Evolutionary conservation across 2,113 vertebrate genomes (phyloP).

Genomic region (Vanacampus margaritifer): DNA sequence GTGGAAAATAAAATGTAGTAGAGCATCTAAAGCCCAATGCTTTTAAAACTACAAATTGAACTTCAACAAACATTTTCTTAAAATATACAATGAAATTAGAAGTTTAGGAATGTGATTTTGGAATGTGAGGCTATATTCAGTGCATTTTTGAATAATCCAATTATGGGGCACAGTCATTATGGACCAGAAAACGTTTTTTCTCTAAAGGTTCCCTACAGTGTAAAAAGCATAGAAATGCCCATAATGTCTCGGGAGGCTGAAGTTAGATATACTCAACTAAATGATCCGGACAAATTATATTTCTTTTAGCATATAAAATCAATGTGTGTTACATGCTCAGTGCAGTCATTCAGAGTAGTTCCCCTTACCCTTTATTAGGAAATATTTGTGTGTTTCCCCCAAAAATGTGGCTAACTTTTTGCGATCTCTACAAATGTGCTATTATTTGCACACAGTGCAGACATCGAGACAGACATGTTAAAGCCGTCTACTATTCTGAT

Average conservation of each 20-base stretch:
- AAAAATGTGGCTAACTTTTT: neutral
- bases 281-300: neutral
- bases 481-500: neutral
- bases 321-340: neutral
- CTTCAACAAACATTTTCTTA: too few relatives aligned
- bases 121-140: too few relatives aligned
- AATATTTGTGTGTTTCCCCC: neutral
- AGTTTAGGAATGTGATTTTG: too few relatives aligned
- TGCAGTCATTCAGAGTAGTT: neutral
- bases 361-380: neutral
- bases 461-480: neutral
- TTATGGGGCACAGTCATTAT: too few relatives aligned
- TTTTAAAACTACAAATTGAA: neutral
- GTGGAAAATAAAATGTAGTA: conserved; percentile 2
- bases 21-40: neutral
- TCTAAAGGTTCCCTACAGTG: too few relatives aligned
- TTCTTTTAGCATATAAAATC: neutral
- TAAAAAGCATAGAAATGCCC: too few relatives aligned
- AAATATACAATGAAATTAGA: too few relatives aligned
- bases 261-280: neutral
- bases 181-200: too few relatives aligned
- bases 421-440: neutral
- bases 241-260: too few relatives aligned
- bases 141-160: too few relatives aligned
- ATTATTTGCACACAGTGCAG: neutral